Evolutionary conservation across 2,888 invertebrate species (phyloP).

Genomic region (Drosophila cognata): DNA sequence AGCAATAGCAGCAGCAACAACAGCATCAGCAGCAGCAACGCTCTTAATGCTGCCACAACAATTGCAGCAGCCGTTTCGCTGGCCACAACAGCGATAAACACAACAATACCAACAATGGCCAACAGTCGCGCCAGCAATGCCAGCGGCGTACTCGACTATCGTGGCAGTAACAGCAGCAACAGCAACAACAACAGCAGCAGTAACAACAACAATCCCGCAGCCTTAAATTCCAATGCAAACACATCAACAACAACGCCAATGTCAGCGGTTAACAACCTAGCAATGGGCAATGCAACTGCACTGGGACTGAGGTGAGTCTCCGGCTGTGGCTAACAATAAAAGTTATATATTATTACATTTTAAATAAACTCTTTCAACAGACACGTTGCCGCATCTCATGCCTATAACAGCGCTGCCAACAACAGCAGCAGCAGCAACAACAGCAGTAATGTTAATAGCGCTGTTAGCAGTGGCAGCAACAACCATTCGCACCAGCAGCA

Average conservation of each 20-base stretch:
- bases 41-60: conserved; percentile 66
- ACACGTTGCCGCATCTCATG: conserved; percentile 56
- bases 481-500: conserved; percentile 54
- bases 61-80: conserved; percentile 70
- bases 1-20: conserved; percentile 63
- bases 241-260: conserved; percentile 59
- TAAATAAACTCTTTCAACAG: conserved; percentile 32
- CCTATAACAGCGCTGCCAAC: conserved; percentile 54
- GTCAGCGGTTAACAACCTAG: conserved; percentile 39
- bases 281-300: conserved; percentile 48
- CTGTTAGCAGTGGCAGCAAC: conserved; percentile 67
- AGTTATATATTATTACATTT: neutral
- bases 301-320: conserved; percentile 70
- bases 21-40: conserved; percentile 58
- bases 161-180: conserved; percentile 33
- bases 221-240: conserved; percentile 25
- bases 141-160: conserved; percentile 54
- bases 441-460: conserved; percentile 55
- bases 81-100: conserved; percentile 70
- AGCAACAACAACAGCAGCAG: conserved; percentile 25
- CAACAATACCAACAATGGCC: conserved; percentile 67
- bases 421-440: conserved; percentile 59
- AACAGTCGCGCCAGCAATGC: conserved; percentile 58
- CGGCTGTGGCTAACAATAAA: neutral
- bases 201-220: conserved; percentile 35